These are phyloP conservation scores for Hypocryptadius cinnamomeus DNA, from an alignment of 2,113 vertebrate species.

Conservation along the genomic window DNA sequence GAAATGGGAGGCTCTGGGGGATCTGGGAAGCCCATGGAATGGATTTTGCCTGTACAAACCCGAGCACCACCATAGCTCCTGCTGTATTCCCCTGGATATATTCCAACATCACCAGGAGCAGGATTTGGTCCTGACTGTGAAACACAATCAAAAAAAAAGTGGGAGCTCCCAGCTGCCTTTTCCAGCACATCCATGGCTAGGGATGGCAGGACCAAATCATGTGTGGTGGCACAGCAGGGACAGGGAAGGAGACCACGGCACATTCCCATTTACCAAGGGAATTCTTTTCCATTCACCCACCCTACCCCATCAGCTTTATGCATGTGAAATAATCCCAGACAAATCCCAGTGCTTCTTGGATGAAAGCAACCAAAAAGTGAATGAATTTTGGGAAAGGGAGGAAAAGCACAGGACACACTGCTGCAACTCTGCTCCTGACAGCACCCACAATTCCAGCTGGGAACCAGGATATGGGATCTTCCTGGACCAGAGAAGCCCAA, in stretches of 20 bases:
- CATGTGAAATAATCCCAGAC: background rate
- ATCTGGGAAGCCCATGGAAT: background rate
- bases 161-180: background rate
- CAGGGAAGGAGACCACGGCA: background rate
- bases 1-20: background rate
- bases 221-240: background rate
- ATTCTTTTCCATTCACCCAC: background rate
- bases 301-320: background rate
- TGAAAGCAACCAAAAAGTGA: background rate
- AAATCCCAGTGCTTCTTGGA: background rate
- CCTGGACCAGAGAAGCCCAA: background rate
- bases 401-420: background rate
- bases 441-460: background rate
- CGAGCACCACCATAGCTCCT: background rate
- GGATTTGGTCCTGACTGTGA: background rate
- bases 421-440: background rate
- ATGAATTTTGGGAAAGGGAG: accelerated
- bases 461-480: background rate
- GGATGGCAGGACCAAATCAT: background rate
- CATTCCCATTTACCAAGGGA: background rate
- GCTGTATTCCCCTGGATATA: background rate
- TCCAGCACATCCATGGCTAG: background rate
- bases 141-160: background rate
- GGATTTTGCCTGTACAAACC: background rate
- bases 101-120: background rate